These are phyloP conservation scores for Asteroscopus sphinx DNA, from an alignment of 2,888 invertebrate species.

Conservation along the genomic window DNA sequence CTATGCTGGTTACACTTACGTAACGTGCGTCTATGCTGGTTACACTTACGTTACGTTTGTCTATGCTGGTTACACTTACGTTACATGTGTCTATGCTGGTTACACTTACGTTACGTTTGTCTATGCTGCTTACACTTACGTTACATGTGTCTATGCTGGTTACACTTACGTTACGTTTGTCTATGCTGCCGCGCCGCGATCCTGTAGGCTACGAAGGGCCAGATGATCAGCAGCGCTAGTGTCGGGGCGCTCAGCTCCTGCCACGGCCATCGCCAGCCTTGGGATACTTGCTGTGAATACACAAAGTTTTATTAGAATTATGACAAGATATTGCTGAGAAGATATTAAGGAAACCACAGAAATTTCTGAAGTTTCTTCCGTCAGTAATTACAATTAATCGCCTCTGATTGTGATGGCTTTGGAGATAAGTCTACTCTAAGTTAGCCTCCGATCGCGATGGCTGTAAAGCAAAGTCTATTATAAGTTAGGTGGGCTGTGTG, in stretches of 20 bases:
- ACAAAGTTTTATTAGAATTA: background rate
- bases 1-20: constrained; percentile 53
- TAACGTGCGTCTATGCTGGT: too few species aligned
- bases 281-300: constrained; percentile 70
- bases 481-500: too few species aligned
- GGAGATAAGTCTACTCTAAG: too few species aligned
- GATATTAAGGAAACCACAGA: too few species aligned
- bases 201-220: constrained; percentile 91
- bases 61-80: constrained; percentile 53
- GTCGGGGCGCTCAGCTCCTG: constrained; percentile 89
- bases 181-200: constrained; percentile 64
- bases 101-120: constrained; percentile 51
- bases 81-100: too few species aligned
- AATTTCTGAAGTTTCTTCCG: too few species aligned
- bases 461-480: too few species aligned
- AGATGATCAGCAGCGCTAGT: constrained; percentile 90
- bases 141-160: too few species aligned
- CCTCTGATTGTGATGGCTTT: too few species aligned
- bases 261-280: constrained; percentile 91
- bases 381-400: too few species aligned
- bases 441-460: too few species aligned
- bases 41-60: constrained; percentile 51
- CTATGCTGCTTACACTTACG: constrained; percentile 53
- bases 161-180: constrained; percentile 51
- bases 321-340: too few species aligned